A percentile compares a stretch with the other conserved stretches of the same genome.
These are phyloP conservation scores for Drosophila acutilabella DNA, from an alignment of 2,888 invertebrate genomes.

Conservation along the genomic window DNA sequence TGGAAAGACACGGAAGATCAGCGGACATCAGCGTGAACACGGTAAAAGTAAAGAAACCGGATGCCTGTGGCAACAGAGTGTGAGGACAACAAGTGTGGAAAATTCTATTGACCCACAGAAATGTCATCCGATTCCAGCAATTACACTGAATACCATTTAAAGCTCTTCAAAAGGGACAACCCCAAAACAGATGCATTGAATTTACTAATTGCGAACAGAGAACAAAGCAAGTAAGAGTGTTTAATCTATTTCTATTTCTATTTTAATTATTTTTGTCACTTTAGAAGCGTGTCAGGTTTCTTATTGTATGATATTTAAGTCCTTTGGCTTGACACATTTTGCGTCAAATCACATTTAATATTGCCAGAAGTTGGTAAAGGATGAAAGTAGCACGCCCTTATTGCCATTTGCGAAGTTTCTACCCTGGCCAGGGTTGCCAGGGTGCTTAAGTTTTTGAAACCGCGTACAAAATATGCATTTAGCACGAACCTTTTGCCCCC, in stretches of 20 bases:
- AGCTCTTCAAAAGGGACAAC: not conserved
- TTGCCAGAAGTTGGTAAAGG: conserved; percentile 7
- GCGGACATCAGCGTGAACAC: conserved; percentile 24
- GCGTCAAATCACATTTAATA: conserved; percentile 33
- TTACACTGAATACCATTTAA: not conserved
- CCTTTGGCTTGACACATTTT: conserved; percentile 52
- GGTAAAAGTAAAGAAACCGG: conserved; percentile 61
- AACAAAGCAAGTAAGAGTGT: conserved; percentile 7
- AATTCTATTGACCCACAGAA: conserved; percentile 5
- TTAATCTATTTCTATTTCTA: conserved; percentile 16
- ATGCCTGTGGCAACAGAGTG: conserved; percentile 50
- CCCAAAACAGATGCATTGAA: not conserved
- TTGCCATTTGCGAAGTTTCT: conserved; percentile 5
- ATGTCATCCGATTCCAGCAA: not conserved
- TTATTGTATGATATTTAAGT: conserved; percentile 37
- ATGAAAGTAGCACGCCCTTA: conserved; percentile 8
- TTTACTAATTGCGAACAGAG: conserved; percentile 46
- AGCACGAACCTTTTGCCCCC: conserved; percentile 64
- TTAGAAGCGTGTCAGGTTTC: conserved; percentile 22
- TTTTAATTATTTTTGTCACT: conserved; percentile 27
- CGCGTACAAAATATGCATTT: conserved; percentile 73
- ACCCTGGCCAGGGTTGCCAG: conserved; percentile 40
- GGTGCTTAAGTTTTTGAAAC: conserved; percentile 55
- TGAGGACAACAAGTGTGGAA: not conserved
- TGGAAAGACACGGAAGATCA: conserved; percentile 19